phyloP scores from a whole-genome alignment of 2,888 invertebrate genomes.

The Nymphalis polychloros region DNA sequence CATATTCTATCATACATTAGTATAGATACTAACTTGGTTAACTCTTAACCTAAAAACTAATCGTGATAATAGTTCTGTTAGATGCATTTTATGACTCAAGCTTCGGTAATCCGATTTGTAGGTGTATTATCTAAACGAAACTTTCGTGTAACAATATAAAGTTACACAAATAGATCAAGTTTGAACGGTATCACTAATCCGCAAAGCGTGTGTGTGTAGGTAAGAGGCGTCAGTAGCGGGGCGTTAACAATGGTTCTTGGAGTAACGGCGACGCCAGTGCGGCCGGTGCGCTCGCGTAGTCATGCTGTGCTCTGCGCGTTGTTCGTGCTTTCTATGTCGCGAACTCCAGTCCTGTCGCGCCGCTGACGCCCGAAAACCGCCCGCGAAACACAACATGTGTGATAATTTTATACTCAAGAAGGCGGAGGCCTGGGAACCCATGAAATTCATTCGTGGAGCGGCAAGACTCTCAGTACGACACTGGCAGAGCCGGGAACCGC shows the following conservation, averaged over 20 bases:
- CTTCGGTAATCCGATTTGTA: conserved; percentile 31
- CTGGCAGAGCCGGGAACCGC: conserved; percentile 77
- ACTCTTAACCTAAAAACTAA: conserved; percentile 24
- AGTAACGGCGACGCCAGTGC: conserved; percentile 65
- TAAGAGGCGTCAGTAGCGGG: conserved; percentile 45
- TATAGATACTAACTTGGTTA: background rate
- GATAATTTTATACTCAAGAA: conserved; percentile 82
- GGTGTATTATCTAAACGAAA: conserved; percentile 20
- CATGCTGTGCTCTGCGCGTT: conserved; percentile 88
- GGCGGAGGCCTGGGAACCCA: conserved; percentile 77
- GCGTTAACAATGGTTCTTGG: conserved; percentile 59
- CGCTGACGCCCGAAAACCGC: conserved; percentile 72
- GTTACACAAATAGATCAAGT: conserved; percentile 43
- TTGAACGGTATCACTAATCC: conserved; percentile 66
- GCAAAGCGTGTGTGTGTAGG: conserved; percentile 60
- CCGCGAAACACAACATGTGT: conserved; percentile 66
- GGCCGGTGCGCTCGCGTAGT: conserved; percentile 69
- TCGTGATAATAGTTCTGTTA: conserved; percentile 18
- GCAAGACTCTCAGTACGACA: conserved; percentile 79
- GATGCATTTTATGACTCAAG: conserved; percentile 23
- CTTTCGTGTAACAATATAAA: conserved; percentile 38
- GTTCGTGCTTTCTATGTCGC: conserved; percentile 88
- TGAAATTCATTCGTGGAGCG: conserved; percentile 75
- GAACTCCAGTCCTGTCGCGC: conserved; percentile 85
- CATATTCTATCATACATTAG: conserved; percentile 12